A percentile compares a stretch with the other conserved stretches of the same genome.
Evolutionary conservation across 2,113 vertebrate species (phyloP).

Genomic region (Saccopteryx leptura): DNA sequence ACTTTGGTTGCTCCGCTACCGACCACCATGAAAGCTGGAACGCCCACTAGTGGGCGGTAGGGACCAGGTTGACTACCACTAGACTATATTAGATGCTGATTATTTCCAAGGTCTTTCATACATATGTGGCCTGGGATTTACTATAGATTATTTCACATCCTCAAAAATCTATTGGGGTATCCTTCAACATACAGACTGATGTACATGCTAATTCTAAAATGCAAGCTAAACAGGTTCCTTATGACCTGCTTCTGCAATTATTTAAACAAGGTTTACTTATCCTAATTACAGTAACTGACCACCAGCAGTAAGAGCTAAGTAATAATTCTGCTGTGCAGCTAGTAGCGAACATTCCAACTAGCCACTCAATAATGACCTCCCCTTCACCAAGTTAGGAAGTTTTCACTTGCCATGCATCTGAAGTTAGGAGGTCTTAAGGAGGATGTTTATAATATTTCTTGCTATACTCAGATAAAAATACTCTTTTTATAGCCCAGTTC

Average conservation of each 20-base stretch:
- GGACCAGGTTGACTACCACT: not conserved
- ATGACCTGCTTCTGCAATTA: constrained; percentile 52
- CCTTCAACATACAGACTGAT: not conserved
- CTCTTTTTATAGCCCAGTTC: not conserved
- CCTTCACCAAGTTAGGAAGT: constrained; percentile 4
- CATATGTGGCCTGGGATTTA: not conserved
- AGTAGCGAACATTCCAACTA: constrained; percentile 64
- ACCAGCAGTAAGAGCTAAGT: constrained; percentile 23
- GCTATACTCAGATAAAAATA: constrained; percentile 23
- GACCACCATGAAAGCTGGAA: no score
- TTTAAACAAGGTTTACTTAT: constrained; percentile 44
- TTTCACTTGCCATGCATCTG: constrained; percentile 6
- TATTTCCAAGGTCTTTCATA: constrained; percentile 45
- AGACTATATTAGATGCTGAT: not conserved
- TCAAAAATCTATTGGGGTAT: constrained; percentile 10
- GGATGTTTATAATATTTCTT: constrained; percentile 6
- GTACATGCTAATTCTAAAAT: constrained; percentile 35
- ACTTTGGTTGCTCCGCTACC: no score
- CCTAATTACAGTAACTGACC: constrained; percentile 51
- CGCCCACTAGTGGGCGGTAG: no score
- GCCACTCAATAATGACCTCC: constrained; percentile 55
- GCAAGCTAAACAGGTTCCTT: constrained; percentile 33
- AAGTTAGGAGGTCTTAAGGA: not conserved
- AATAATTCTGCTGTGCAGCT: constrained; percentile 30
- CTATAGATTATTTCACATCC: not conserved